phyloP scores from a whole-genome alignment of 2,888 invertebrate genomes.

The Orthonychiurus folsomi region DNA sequence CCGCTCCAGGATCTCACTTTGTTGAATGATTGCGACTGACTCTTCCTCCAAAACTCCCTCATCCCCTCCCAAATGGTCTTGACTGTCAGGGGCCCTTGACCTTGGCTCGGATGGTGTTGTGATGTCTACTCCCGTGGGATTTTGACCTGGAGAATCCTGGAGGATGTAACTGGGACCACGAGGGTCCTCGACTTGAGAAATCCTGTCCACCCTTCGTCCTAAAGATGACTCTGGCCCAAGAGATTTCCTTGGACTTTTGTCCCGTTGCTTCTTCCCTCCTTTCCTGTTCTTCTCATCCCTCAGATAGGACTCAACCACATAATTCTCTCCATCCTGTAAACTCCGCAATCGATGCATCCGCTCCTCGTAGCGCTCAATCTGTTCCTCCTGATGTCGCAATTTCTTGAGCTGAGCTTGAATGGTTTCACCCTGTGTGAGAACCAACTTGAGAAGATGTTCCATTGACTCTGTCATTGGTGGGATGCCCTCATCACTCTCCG shows the following conservation, averaged over 20 bases:
- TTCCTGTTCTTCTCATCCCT: constrained; percentile 44
- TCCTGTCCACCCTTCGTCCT: background rate
- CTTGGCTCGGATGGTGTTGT: constrained; percentile 12
- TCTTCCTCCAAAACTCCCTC: background rate
- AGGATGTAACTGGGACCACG: background rate
- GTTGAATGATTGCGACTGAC: constrained; percentile 45
- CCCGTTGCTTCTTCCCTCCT: constrained; percentile 21
- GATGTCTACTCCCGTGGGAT: background rate
- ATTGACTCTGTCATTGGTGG: constrained; percentile 45
- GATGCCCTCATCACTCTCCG: constrained; percentile 7
- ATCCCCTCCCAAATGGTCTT: background rate
- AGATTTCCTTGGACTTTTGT: constrained; percentile 45
- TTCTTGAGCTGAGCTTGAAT: constrained; percentile 48
- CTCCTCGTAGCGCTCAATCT: constrained; percentile 68
- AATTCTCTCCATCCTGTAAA: constrained; percentile 68
- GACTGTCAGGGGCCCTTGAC: constrained; percentile 9
- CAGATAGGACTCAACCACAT: constrained; percentile 67
- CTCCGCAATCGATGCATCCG: constrained; percentile 64
- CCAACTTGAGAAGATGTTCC: constrained; percentile 51
- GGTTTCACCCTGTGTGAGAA: constrained; percentile 54
- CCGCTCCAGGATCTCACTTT: constrained; percentile 64
- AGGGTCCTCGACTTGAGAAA: background rate
- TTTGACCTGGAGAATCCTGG: constrained; percentile 4
- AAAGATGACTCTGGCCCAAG: constrained; percentile 16
- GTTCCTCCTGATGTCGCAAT: constrained; percentile 59